phyloP scores from a whole-genome alignment of 2,888 invertebrate genomes.

The Leptopterna dolabrata region DNA sequence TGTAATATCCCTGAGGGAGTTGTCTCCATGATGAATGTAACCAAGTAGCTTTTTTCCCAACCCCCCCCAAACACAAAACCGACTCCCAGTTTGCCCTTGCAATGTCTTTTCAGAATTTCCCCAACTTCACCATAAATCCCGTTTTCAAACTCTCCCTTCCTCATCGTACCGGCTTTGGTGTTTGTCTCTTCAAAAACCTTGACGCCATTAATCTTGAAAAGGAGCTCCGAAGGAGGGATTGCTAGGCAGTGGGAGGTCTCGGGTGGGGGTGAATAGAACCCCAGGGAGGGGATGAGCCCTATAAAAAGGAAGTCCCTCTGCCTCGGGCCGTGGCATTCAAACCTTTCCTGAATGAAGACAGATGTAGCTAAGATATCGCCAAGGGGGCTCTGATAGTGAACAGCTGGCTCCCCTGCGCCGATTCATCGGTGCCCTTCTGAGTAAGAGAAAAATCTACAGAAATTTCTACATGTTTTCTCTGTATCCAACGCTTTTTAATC shows the following conservation, averaged over 20 bases:
- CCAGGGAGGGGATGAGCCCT: not conserved
- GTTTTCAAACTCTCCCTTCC: not conserved
- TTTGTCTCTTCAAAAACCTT: conserved; percentile 5
- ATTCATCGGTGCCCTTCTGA: conserved; percentile 11
- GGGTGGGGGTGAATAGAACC: too few relatives aligned
- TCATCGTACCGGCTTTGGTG: not conserved
- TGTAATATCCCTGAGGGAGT: not conserved
- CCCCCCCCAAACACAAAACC: not conserved
- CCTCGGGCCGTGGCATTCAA: not conserved
- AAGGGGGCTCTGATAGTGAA: not conserved
- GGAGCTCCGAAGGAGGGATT: too few relatives aligned
- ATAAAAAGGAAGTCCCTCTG: not conserved
- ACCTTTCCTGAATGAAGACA: not conserved
- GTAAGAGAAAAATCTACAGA: not conserved
- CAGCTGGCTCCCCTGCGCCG: not conserved
- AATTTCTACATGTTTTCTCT: not conserved
- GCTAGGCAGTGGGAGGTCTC: too few relatives aligned
- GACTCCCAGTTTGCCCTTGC: not conserved
- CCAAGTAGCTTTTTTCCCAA: not conserved
- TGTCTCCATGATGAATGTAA: conserved; percentile 12
- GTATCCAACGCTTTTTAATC: too few relatives aligned
- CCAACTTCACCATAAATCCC: conserved; percentile 7
- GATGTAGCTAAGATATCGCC: not conserved
- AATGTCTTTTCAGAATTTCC: conserved; percentile 13
- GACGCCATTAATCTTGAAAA: conserved; percentile 20